Evolutionary conservation across 2,113 vertebrate genomes (phyloP), one percentile per base, ranked within the genome.

Genomic region (Dissostichus mawsoni): DNA sequence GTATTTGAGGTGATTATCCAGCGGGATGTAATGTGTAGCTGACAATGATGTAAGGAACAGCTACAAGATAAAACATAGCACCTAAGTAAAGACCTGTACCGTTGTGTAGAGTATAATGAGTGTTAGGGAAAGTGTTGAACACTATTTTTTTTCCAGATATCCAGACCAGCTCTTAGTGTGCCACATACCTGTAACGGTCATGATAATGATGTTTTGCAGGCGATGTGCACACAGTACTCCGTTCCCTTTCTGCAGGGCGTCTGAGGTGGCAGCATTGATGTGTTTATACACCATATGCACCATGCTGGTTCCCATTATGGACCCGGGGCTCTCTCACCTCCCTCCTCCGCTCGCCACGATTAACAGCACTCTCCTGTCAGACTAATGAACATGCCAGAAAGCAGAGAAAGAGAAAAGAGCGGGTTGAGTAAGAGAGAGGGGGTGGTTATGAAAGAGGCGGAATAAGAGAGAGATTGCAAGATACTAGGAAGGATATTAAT

Each of bases 221-320:
- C 50, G 67, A 82, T 23, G 10, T 44, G 45, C 58, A 76, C 76
- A 80, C 50, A 20, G 12, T 52, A 41, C 47, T 56, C 20, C 8
- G 48, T 50, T 74, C 76, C 33, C 33, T 73, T 83, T 69, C 74
- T 82, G 78, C 74, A 59, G 56, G 61, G 76, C 8, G 16, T 73
- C 87, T 74, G 57, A 76, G 58, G 50, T 78, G 45, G 82, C 73
- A 71, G 59, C 77, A 63, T 56, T 63, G 78, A 80, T 90, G 84
- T 90, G 87, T 92, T 93, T 86, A 84, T 87, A 75, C 72, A 78
- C 87, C 82, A 76, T 65, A 62, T 79, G 84, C 89, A 89, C 86
- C 88, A 90, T 36, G 90, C 88, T 90, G 89, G 70, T 67, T 90
- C 82, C 86, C 85, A 91, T 93, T 91, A 90, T 85, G 82, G 81